Evolutionary conservation across 2,888 invertebrate genomes (phyloP).

Genomic region (Desoria tigrina): DNA sequence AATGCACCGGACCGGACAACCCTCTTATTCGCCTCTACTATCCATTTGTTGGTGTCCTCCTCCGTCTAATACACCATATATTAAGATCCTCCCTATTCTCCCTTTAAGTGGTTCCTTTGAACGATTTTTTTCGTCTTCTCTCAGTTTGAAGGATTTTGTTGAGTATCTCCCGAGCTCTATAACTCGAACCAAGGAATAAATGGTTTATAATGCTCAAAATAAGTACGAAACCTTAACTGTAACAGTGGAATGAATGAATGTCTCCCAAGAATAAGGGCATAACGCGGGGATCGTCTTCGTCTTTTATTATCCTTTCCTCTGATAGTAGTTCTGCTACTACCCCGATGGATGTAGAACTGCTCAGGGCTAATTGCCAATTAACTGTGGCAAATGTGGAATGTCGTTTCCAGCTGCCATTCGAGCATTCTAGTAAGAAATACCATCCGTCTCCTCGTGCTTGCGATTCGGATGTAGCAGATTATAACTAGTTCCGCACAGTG

Average conservation of each 20-base stretch:
- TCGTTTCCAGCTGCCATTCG: constrained; percentile 17
- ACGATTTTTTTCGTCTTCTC: background rate
- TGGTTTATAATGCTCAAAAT: too few relatives aligned
- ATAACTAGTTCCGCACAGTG: too few relatives aligned
- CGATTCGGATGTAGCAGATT: too few relatives aligned
- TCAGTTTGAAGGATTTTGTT: background rate
- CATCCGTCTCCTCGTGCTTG: background rate
- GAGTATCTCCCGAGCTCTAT: background rate
- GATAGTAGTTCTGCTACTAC: too few relatives aligned
- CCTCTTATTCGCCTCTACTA: too few relatives aligned
- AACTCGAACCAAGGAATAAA: too few relatives aligned
- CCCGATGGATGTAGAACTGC: background rate
- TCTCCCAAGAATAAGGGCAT: too few relatives aligned
- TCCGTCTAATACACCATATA: background rate
- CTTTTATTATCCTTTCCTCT: too few relatives aligned
- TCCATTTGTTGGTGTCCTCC: background rate
- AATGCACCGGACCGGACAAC: constrained; percentile 6
- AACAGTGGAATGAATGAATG: too few relatives aligned
- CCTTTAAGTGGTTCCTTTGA: background rate
- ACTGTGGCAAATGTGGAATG: constrained; percentile 25
- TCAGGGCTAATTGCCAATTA: constrained; percentile 24
- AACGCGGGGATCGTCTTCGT: too few relatives aligned
- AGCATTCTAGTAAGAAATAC: constrained; percentile 6
- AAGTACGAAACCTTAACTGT: too few relatives aligned
- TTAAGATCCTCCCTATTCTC: background rate